Evolutionary conservation across 2,888 invertebrate species (phyloP).

Genomic region (Hypena proboscidalis): DNA sequence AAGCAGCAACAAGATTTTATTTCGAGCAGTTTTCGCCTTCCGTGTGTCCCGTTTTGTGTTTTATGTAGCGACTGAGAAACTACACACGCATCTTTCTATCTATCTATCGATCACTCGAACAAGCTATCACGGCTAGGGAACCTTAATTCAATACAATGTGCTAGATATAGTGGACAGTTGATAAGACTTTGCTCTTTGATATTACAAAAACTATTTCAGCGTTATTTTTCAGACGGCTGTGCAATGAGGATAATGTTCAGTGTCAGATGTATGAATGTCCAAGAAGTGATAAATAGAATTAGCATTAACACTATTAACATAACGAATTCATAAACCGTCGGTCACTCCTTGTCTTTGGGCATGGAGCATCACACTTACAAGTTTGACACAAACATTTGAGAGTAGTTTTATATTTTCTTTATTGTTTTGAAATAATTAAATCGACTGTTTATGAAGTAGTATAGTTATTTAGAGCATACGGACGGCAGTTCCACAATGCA

Average conservation of each 20-base stretch:
- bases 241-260: constrained; percentile 78
- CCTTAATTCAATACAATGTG: constrained; percentile 49
- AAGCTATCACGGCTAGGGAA: constrained; percentile 30
- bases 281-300: constrained; percentile 78
- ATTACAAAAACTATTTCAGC: constrained; percentile 82
- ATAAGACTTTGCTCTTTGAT: constrained; percentile 76
- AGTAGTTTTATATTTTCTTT: constrained; percentile 30
- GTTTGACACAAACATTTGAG: constrained; percentile 28
- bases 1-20: constrained; percentile 81
- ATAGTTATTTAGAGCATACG: constrained; percentile 56
- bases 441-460: constrained; percentile 79
- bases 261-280: constrained; percentile 82
- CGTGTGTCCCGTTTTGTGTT: constrained; percentile 79
- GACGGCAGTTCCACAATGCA: constrained; percentile 59
- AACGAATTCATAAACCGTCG: constrained; percentile 73
- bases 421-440: constrained; percentile 32
- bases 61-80: constrained; percentile 74
- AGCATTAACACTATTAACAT: constrained; percentile 82
- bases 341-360: constrained; percentile 16
- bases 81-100: constrained; percentile 70
- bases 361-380: constrained; percentile 34
- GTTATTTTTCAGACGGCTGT: constrained; percentile 82
- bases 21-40: constrained; percentile 77
- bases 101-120: constrained; percentile 29
- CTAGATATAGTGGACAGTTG: constrained; percentile 29